Percentiles rank a stretch among this genome's conserved stretches.
Conservation (phyloP, 2,113 vertebrate species). For the Dryoscopus gambensis region DNA sequence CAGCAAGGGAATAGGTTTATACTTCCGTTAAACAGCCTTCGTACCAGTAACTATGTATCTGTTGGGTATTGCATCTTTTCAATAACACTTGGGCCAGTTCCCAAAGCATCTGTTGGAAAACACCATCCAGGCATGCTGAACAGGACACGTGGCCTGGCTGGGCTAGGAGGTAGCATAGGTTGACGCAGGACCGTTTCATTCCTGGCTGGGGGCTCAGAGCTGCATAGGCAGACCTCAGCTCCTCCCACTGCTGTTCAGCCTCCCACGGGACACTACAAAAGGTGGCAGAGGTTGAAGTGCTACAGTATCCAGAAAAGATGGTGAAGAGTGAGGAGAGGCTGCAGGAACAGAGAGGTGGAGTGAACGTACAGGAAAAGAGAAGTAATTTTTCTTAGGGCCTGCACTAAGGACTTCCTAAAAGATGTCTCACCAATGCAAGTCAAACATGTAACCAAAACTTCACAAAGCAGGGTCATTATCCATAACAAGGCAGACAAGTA, state of each 20-base stretch:
- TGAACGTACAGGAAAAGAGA: not conserved
- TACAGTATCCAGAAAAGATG: not conserved
- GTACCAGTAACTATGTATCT: not conserved
- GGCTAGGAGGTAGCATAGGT: not conserved
- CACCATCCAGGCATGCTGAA: not conserved
- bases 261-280: not conserved
- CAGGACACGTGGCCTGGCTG: not conserved
- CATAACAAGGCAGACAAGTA: not conserved
- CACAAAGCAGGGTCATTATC: not conserved
- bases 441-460: not conserved
- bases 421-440: not conserved
- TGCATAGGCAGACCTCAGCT: not conserved
- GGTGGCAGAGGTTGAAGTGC: not conserved
- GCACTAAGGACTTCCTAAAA: not conserved
- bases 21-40: not conserved
- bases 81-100: not conserved
- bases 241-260: not conserved
- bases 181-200: accelerated
- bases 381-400: not conserved
- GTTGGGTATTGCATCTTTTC: not conserved
- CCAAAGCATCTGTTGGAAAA: not conserved
- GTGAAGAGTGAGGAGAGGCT: accelerated
- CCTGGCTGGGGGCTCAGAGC: not conserved
- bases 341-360: not conserved
- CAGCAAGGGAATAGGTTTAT: not conserved